Base-by-base conservation (phyloP, 2,888 invertebrate species). In the Agrotis segetum region DNA sequence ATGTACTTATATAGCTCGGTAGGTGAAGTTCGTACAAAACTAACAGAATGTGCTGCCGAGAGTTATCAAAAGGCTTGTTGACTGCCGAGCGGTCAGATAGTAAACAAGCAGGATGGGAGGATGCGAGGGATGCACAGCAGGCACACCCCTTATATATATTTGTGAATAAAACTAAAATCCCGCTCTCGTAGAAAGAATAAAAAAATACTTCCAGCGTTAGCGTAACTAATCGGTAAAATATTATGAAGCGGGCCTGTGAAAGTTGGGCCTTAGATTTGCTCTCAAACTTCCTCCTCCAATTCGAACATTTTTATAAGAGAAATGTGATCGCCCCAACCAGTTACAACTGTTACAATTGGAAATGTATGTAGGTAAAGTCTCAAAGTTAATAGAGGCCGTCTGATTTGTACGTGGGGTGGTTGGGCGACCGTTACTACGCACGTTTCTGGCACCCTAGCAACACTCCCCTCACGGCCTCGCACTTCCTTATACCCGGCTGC, bases 361-460 rank as follows among this genome's bases (percentile, higher is more conserved):
- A 82, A 80, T 72, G 71, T 73, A 75, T 70, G 80, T 82, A 80
- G 80, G 80, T 73, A 82, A 79, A 80, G 83, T 83, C 84, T 77
- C 73, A 82, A 83, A 83, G 83, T 81, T 81, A 84, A 83, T 83
- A 83, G 74, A 74, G 77, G 80, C 77, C 68, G 81, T 65, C 81
- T 84, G 85, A 84, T 85, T 85, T 85, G 81, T 84, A 74, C 83
- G 81, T 69, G 77, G 74, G 81, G 83, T 63, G 71, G 68, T 40
- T 40, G 75, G 72, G 64, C 67, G 70, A 68, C 60, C 66, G 81
- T 72, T 77, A 67, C 83, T 71, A 85, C 83, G 79, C 83, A 83
- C 83, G 79, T 77, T 85, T 72, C 62, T 79, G 73, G 79, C 81
- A 76, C 81, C 84, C 77, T 77, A 75, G 76, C 73, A 79, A 83